Evolutionary conservation across 2,888 invertebrate species (phyloP).

Genomic region (Troides aeacus): DNA sequence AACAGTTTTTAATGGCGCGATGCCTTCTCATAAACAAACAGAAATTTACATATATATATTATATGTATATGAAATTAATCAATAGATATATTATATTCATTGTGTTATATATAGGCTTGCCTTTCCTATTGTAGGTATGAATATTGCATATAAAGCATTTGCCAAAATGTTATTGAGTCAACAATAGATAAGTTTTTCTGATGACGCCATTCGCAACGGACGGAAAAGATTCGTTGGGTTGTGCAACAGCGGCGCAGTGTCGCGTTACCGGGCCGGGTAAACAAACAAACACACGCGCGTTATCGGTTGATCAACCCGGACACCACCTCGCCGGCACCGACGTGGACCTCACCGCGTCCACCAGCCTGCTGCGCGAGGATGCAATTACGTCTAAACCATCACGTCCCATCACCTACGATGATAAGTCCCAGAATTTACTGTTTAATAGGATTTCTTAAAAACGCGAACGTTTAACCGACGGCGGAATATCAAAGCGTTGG

Average conservation of each 20-base stretch:
- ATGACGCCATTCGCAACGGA: background rate
- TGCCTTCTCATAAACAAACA: no score
- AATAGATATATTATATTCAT: no score
- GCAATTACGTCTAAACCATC: background rate
- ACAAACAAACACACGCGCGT: slow-evolving; percentile 38
- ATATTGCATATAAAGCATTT: no score
- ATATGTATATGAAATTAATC: no score
- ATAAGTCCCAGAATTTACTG: background rate
- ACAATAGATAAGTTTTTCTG: background rate
- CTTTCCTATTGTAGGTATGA: no score
- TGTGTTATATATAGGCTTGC: no score
- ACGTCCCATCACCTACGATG: background rate
- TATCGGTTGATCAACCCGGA: slow-evolving; percentile 68
- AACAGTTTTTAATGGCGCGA: no score
- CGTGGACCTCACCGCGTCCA: slow-evolving; percentile 54
- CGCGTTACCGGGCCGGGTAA: slow-evolving; percentile 34
- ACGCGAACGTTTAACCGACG: slow-evolving; percentile 37
- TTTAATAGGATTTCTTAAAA: slow-evolving; percentile 6
- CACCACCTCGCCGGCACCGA: slow-evolving; percentile 49
- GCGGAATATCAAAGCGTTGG: slow-evolving; percentile 64
- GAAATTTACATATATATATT: no score
- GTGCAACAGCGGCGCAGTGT: slow-evolving; percentile 30
- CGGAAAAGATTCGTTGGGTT: slow-evolving; percentile 20
- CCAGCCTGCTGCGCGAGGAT: slow-evolving; percentile 24
- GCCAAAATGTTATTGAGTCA: background rate